Percentiles rank a stretch among this genome's conserved stretches.
Evolutionary conservation across 2,797 vertebrate species (phyloP).

Genomic region (Varecia variegata): DNA sequence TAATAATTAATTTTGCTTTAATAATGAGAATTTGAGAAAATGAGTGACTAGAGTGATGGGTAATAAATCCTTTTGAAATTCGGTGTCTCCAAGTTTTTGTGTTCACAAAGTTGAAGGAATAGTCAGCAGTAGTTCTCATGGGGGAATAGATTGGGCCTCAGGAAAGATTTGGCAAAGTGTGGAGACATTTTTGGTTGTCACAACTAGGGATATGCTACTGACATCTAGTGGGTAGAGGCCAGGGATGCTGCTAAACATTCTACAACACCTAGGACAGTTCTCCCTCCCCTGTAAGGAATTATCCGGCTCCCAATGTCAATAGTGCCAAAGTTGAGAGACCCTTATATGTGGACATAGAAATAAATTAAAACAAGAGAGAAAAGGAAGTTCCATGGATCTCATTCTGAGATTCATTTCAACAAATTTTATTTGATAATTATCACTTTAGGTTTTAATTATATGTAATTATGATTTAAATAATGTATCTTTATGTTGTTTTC

Average conservation of each 20-base stretch:
- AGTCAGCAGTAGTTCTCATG: not conserved
- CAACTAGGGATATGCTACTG: not conserved
- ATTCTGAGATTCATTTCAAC: not conserved
- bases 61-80: not conserved
- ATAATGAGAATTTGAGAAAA: not conserved
- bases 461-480: not conserved
- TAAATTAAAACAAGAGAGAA: not conserved
- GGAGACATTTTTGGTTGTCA: accelerated
- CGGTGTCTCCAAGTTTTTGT: not conserved
- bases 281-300: accelerated
- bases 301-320: accelerated
- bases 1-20: not conserved
- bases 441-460: not conserved
- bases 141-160: accelerated
- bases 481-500: not conserved
- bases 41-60: not conserved
- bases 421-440: not conserved
- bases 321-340: not conserved
- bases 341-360: accelerated
- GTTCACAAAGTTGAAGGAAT: not conserved
- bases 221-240: not conserved
- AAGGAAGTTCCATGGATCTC: accelerated
- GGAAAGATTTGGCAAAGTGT: not conserved
- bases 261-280: accelerated
- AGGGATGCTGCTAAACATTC: not conserved